Evolutionary conservation across 2,888 invertebrate genomes (phyloP).

Genomic region (Erebia ligea): DNA sequence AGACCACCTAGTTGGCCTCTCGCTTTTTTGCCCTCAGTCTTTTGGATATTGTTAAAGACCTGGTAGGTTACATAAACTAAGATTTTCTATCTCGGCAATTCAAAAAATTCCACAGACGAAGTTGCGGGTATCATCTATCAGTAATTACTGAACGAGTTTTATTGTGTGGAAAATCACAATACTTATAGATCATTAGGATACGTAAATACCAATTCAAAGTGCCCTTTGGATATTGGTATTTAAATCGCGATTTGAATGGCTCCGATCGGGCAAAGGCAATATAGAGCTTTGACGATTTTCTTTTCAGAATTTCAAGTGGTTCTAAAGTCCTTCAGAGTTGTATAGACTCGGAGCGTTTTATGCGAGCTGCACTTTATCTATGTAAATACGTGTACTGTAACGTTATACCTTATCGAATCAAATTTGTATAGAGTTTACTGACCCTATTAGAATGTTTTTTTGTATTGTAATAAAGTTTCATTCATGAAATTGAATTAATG

Average conservation of each 20-base stretch:
- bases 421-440: conserved; percentile 20
- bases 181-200: neutral
- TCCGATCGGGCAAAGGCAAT: conserved; percentile 64
- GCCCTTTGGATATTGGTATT: neutral
- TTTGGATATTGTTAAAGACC: too few relatives aligned
- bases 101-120: too few relatives aligned
- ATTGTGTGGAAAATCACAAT: too few relatives aligned
- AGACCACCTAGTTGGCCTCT: too few relatives aligned
- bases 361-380: conserved; percentile 44
- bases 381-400: conserved; percentile 35
- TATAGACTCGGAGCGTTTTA: conserved; percentile 53
- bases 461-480: too few relatives aligned
- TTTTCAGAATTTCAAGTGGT: conserved; percentile 77
- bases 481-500: too few relatives aligned
- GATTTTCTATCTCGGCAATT: too few relatives aligned
- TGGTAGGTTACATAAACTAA: too few relatives aligned
- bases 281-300: conserved; percentile 81
- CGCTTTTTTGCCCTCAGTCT: too few relatives aligned
- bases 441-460: too few relatives aligned
- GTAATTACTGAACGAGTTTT: too few relatives aligned
- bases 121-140: too few relatives aligned
- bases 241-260: conserved; percentile 49
- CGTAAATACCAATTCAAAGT: neutral
- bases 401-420: conserved; percentile 35
- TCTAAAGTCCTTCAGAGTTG: conserved; percentile 71